A percentile compares a stretch with the other conserved stretches of the same genome.
phyloP scores from a whole-genome alignment of 2,113 vertebrate species.

The Chionodraco myersi region DNA sequence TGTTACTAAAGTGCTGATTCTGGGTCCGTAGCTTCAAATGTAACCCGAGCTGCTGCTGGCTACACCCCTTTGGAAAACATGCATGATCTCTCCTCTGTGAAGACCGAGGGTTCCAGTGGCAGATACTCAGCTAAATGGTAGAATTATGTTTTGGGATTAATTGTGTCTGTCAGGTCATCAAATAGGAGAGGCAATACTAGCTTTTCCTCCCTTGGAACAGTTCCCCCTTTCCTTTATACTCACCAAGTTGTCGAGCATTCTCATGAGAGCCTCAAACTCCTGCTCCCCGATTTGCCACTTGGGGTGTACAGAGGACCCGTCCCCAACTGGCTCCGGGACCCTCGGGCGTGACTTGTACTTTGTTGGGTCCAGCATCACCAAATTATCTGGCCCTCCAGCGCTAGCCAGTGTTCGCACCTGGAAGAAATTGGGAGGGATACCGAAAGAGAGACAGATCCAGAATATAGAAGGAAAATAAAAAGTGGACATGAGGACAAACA shows the following conservation, averaged over 20 bases:
- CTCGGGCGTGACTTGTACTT: constrained; percentile 93
- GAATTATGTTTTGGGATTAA: no score
- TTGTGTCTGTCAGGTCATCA: neutral
- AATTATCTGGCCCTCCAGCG: constrained; percentile 95
- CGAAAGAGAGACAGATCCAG: constrained; percentile 39
- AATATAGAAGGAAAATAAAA: constrained; percentile 4
- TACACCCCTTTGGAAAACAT: no score
- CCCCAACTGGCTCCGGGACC: constrained; percentile 86
- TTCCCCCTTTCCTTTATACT: constrained; percentile 35
- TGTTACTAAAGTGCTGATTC: no score
- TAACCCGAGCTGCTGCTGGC: no score
- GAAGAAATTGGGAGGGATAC: constrained; percentile 10
- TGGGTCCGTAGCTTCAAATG: no score
- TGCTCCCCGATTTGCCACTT: constrained; percentile 97
- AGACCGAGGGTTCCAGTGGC: no score
- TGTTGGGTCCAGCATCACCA: constrained; percentile 93
- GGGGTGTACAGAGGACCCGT: constrained; percentile 85
- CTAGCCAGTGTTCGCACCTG: constrained; percentile 98
- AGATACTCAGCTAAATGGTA: no score
- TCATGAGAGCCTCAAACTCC: constrained; percentile 98
- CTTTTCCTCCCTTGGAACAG: neutral
- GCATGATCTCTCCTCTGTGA: no score
- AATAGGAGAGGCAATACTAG: neutral
- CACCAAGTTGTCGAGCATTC: constrained; percentile 99
- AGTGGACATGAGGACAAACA: constrained; percentile 23